A percentile compares a stretch with the other conserved stretches of the same genome.
Conservation (phyloP, 2,113 vertebrate genomes). For the Antechinus flavipes region DNA sequence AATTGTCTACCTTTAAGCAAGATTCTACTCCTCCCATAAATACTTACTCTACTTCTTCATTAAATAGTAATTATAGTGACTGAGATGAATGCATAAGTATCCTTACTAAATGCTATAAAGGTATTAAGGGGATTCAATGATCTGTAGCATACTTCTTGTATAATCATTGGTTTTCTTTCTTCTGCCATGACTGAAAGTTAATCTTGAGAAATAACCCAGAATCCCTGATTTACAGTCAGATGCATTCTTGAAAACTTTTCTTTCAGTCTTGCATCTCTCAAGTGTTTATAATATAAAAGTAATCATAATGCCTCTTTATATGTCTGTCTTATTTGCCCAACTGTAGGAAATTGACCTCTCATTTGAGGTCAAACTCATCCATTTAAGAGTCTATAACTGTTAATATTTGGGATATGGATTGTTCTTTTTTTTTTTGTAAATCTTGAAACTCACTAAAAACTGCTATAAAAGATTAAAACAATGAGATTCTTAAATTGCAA, state of each 20-base stretch:
- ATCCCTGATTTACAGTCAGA: neutral
- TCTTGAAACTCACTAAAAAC: neutral
- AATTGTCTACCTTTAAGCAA: neutral
- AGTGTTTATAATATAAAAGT: neutral
- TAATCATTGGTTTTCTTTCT: neutral
- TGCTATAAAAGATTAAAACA: neutral
- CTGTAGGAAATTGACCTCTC: neutral
- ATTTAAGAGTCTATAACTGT: neutral
- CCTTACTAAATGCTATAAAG: neutral
- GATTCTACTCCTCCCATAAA: neutral
- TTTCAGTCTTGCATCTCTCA: neutral
- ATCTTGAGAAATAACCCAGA: neutral
- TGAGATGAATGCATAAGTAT: neutral
- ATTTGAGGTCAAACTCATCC: neutral
- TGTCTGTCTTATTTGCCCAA: neutral
- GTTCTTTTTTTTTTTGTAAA: neutral
- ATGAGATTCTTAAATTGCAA: neutral
- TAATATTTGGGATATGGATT: neutral
- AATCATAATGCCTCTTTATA: neutral
- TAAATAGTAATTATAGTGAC: neutral
- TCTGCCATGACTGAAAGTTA: neutral
- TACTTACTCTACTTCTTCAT: neutral
- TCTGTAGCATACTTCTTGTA: neutral
- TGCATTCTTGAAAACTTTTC: neutral
- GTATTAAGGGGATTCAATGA: neutral